Conservation (phyloP, 2,888 invertebrate species). For the Pinctada fucata region DNA sequence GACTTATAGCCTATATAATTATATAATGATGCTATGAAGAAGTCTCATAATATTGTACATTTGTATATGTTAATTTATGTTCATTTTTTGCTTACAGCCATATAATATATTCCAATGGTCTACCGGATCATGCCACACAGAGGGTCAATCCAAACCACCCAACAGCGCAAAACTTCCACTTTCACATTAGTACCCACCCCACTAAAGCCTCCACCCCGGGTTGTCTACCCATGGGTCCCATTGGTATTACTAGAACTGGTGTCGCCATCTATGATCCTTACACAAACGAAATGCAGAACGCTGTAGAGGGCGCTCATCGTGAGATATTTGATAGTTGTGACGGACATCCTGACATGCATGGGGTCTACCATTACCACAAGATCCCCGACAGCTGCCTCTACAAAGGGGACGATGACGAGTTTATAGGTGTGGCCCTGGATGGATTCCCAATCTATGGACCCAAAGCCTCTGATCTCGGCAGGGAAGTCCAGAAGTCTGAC, state of each 20-base stretch:
- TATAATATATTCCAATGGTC: conserved; percentile 24
- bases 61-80: background rate
- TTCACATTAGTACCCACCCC: conserved; percentile 24
- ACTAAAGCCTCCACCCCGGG: background rate
- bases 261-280: conserved; percentile 37
- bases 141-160: conserved; percentile 28
- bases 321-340: conserved; percentile 49
- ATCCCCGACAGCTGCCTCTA: conserved; percentile 42
- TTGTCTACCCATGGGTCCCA: conserved; percentile 28
- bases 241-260: conserved; percentile 37
- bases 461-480: conserved; percentile 21
- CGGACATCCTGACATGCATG: conserved; percentile 41
- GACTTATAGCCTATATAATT: too few relatives aligned
- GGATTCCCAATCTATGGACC: conserved; percentile 50
- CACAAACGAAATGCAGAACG: conserved; percentile 11
- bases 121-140: conserved; percentile 28
- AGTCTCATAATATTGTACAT: too few relatives aligned
- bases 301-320: conserved; percentile 29
- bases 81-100: conserved; percentile 11
- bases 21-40: too few relatives aligned
- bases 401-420: conserved; percentile 29
- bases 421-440: conserved; percentile 51
- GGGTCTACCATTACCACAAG: conserved; percentile 50
- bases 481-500: conserved; percentile 17
- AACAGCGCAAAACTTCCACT: conserved; percentile 23